phyloP scores from a whole-genome alignment of 2,113 vertebrate species.

The Corydoras sp. region DNA sequence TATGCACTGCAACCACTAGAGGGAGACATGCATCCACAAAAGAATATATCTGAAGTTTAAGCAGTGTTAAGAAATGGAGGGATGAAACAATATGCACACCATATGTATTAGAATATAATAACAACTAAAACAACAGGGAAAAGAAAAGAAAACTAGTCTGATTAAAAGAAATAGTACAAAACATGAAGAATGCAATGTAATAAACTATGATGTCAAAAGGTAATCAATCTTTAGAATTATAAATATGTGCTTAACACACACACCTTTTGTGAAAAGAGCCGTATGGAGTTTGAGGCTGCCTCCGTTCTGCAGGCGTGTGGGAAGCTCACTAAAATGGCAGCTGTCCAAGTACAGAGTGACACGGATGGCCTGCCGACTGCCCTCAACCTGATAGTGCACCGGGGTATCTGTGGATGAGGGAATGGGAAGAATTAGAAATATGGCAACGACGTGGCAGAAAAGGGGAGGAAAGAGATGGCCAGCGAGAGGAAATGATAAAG shows the following conservation, averaged over 20 bases:
- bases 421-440: not conserved
- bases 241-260: conserved; percentile 16
- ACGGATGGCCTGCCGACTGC: conserved; percentile 87
- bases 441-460: not conserved
- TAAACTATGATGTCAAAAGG: no score
- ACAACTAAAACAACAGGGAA: no score
- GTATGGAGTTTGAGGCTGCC: conserved; percentile 86
- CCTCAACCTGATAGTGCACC: conserved; percentile 89
- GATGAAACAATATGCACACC: no score
- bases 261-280: conserved; percentile 88
- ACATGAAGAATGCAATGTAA: no score
- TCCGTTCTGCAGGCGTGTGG: conserved; percentile 83
- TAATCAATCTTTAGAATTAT: no score
- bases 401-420: conserved; percentile 72
- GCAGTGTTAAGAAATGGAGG: no score
- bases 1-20: not conserved
- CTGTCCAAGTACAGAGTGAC: conserved; percentile 87
- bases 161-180: no score
- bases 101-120: no score
- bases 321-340: conserved; percentile 91
- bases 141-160: no score
- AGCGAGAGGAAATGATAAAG: not conserved
- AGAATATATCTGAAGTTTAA: not conserved
- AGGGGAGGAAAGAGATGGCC: not conserved
- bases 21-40: no score